Evolutionary conservation across 2,113 vertebrate species (phyloP).

Genomic region (Bubo blakistoni): DNA sequence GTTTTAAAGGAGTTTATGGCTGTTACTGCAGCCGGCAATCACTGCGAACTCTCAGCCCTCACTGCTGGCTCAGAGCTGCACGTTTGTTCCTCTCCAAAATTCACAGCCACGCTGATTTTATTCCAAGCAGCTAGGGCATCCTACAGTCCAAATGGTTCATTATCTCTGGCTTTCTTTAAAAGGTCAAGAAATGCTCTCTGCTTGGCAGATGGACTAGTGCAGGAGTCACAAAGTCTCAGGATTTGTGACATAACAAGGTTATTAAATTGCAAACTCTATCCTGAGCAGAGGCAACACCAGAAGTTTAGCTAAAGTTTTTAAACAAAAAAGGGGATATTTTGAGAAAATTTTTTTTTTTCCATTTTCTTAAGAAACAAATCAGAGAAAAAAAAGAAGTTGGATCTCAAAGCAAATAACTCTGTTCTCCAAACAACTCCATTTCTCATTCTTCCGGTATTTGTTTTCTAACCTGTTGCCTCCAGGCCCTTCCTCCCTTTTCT

Average conservation of each 20-base stretch:
- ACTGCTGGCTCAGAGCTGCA: not conserved
- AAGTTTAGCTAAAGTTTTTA: not conserved
- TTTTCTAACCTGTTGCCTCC: not conserved
- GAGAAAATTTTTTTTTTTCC: not conserved
- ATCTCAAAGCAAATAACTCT: not conserved
- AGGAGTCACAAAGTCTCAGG: not conserved
- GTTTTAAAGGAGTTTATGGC: constrained; percentile 4
- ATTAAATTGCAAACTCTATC: not conserved
- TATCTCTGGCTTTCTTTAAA: constrained; percentile 50
- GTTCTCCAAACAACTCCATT: not conserved
- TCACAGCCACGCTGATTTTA: constrained; percentile 8
- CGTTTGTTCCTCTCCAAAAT: constrained; percentile 24
- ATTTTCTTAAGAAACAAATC: not conserved
- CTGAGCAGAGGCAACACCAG: not conserved
- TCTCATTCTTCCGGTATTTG: not conserved
- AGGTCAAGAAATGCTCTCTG: constrained; percentile 47
- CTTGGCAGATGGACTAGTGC: not conserved
- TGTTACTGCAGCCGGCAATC: not conserved
- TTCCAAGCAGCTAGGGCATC: constrained; percentile 43
- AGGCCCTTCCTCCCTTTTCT: not conserved
- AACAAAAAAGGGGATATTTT: not conserved
- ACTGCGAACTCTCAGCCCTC: not conserved
- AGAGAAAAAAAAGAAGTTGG: not conserved
- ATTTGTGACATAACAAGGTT: not conserved
- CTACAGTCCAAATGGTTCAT: not conserved